A percentile compares a stretch with the other conserved stretches of the same genome.
phyloP scores from a whole-genome alignment of 2,113 vertebrate genomes.

The Glaucidium brasilianum region DNA sequence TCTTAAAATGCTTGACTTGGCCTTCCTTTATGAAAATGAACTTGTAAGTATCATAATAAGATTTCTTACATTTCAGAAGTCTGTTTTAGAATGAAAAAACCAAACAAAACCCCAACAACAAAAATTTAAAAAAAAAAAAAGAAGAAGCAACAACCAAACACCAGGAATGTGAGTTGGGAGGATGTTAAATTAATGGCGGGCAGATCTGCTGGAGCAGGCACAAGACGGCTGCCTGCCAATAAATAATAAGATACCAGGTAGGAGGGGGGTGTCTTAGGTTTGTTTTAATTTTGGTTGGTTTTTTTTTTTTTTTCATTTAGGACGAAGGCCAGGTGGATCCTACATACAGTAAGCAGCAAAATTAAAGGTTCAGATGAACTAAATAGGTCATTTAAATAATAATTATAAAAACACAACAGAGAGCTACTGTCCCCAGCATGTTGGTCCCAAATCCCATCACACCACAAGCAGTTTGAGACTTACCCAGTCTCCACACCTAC shows the following conservation, averaged over 20 bases:
- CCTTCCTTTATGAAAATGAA: constrained; percentile 56
- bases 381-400: constrained; percentile 63
- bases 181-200: constrained; percentile 51
- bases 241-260: constrained; percentile 75
- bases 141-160: constrained; percentile 25
- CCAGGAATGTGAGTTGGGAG: constrained; percentile 49
- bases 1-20: constrained; percentile 62
- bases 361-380: constrained; percentile 65
- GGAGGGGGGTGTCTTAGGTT: constrained; percentile 26
- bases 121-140: not conserved
- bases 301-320: constrained; percentile 53
- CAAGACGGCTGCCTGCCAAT: constrained; percentile 62
- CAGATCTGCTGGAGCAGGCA: constrained; percentile 59
- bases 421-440: constrained; percentile 45
- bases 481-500: not conserved
- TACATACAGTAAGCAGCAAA: constrained; percentile 69
- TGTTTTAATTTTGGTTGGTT: not conserved
- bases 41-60: constrained; percentile 13
- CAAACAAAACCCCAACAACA: not conserved
- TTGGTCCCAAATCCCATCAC: constrained; percentile 33
- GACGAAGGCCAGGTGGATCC: constrained; percentile 66
- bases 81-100: not conserved
- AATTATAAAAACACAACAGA: constrained; percentile 44
- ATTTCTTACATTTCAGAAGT: constrained; percentile 38
- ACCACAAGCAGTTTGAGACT: constrained; percentile 13